Conservation (phyloP, 2,888 invertebrate genomes). For the Boloria euphrosyne region DNA sequence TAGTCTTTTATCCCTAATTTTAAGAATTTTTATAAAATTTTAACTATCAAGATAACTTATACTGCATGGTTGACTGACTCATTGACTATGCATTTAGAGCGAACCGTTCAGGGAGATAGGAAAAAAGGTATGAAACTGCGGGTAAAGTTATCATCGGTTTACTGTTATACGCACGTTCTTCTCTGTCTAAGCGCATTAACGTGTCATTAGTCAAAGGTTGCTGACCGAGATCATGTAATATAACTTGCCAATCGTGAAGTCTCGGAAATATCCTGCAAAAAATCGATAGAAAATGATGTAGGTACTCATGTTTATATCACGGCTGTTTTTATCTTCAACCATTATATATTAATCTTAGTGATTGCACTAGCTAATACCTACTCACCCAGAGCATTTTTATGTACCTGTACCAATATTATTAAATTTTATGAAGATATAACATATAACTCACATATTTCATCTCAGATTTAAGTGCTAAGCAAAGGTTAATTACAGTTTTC, state of each 20-base stretch:
- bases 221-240: slow-evolving; percentile 65
- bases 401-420: too few species aligned
- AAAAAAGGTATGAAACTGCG: slow-evolving; percentile 73
- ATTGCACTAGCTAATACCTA: too few species aligned
- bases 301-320: background rate
- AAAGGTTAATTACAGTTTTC: too few species aligned
- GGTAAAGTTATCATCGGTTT: slow-evolving; percentile 75
- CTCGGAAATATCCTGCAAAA: slow-evolving; percentile 3
- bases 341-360: too few species aligned
- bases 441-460: too few species aligned
- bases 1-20: background rate
- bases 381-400: too few species aligned
- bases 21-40: slow-evolving; percentile 7
- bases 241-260: slow-evolving; percentile 41
- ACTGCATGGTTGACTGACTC: slow-evolving; percentile 71
- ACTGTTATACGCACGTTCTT: slow-evolving; percentile 72
- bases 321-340: too few species aligned
- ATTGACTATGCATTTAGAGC: slow-evolving; percentile 77
- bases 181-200: slow-evolving; percentile 69
- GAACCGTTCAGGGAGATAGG: slow-evolving; percentile 73
- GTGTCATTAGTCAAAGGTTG: slow-evolving; percentile 77
- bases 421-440: too few species aligned
- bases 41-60: slow-evolving; percentile 17
- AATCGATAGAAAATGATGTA: background rate
- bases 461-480: too few species aligned